These are phyloP conservation scores for Chrysotoxum bicinctum DNA, from an alignment of 2,888 invertebrate species.

Conservation along the genomic window DNA sequence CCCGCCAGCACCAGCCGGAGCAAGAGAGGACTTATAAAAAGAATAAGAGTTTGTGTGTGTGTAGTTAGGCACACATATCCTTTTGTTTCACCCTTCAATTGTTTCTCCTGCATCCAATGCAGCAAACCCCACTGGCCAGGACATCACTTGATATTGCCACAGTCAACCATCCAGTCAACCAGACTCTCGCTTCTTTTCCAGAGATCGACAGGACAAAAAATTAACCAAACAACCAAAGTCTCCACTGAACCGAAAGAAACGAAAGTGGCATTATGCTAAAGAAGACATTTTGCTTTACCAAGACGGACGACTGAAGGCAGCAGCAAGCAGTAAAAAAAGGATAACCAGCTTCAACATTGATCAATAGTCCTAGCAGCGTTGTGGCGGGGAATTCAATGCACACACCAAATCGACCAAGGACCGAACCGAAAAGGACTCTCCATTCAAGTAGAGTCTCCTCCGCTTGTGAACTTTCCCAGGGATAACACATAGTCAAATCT, in stretches of 20 bases:
- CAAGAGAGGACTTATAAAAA: neutral
- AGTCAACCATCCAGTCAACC: constrained; percentile 54
- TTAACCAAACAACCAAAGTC: constrained; percentile 34
- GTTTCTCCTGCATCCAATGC: constrained; percentile 46
- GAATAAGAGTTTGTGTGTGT: neutral
- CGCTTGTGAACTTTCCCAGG: constrained; percentile 72
- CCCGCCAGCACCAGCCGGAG: neutral
- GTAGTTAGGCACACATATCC: constrained; percentile 35
- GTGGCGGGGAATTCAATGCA: constrained; percentile 51
- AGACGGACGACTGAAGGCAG: constrained; percentile 52
- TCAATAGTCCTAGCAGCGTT: constrained; percentile 67
- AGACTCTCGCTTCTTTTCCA: constrained; percentile 34
- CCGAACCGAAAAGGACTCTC: constrained; percentile 38
- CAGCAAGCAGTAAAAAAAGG: constrained; percentile 12
- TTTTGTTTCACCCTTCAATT: constrained; percentile 60
- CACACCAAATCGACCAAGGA: constrained; percentile 45
- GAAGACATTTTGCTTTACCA: constrained; percentile 67
- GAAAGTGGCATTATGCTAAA: constrained; percentile 73
- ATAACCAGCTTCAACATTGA: constrained; percentile 60
- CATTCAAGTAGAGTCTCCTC: constrained; percentile 41
- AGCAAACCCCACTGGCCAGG: constrained; percentile 23
- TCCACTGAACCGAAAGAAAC: constrained; percentile 67
- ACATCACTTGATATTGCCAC: constrained; percentile 52
- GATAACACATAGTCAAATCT: constrained; percentile 80
- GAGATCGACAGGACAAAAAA: constrained; percentile 13